These are phyloP conservation scores for Micrastur ruficollis DNA, from an alignment of 2,797 vertebrate genomes.

Conservation along the genomic window DNA sequence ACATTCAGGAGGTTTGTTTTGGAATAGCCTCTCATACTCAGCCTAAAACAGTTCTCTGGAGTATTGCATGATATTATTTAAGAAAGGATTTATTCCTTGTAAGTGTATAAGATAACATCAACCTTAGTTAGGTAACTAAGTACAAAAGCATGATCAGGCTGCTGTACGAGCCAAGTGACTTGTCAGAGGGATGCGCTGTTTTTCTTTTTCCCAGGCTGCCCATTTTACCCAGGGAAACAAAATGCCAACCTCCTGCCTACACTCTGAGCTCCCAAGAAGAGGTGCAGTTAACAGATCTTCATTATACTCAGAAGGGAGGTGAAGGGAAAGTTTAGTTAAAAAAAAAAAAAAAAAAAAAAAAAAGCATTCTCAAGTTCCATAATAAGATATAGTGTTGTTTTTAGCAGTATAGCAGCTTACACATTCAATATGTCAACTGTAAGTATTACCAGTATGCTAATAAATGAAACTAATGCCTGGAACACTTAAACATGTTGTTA, in stretches of 20 bases:
- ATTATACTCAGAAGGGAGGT: not conserved
- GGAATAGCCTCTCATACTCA: not conserved
- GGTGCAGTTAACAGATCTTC: not conserved
- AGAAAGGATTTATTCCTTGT: not conserved
- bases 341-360: not conserved
- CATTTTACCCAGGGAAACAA: not conserved
- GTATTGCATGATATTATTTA: not conserved
- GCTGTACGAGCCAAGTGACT: not conserved
- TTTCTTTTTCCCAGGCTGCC: not conserved
- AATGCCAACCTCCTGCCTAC: not conserved
- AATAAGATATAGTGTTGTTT: not conserved
- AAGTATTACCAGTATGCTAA: not conserved
- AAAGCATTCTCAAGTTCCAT: not conserved
- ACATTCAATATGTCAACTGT: rapidly evolving
- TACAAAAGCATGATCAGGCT: not conserved
- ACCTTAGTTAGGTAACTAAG: not conserved
- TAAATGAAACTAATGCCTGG: not conserved
- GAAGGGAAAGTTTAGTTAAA: not conserved
- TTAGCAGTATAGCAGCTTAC: not conserved
- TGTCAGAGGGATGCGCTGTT: not conserved
- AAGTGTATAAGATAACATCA: not conserved
- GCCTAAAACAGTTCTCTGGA: not conserved
- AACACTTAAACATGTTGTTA: not conserved
- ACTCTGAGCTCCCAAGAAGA: not conserved
- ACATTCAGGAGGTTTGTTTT: not conserved